phyloP scores from a whole-genome alignment of 1,140 invertebrate genomes.

The Drepana arcuata region DNA sequence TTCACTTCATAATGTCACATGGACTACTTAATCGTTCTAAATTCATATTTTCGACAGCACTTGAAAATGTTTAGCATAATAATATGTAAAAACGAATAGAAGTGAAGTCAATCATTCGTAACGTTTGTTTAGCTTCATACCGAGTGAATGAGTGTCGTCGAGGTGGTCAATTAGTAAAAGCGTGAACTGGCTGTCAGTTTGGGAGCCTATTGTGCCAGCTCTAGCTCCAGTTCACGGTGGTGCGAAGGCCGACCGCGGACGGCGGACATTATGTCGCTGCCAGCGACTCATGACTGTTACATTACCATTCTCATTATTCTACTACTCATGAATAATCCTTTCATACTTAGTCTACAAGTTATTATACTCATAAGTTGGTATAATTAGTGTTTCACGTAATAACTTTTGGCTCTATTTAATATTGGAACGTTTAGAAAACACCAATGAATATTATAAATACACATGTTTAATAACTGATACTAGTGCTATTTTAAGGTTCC shows the following conservation, averaged over 20 bases:
- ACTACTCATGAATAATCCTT: constrained; percentile 49
- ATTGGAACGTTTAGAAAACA: too few species aligned
- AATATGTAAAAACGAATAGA: too few species aligned
- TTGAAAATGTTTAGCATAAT: constrained; percentile 28
- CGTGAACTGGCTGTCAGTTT: constrained; percentile 59
- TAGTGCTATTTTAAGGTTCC: too few species aligned
- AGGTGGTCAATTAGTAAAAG: constrained; percentile 60
- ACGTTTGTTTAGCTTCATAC: constrained; percentile 40
- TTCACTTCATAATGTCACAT: too few species aligned
- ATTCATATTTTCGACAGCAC: too few species aligned
- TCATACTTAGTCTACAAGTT: too few species aligned
- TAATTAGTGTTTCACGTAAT: too few species aligned
- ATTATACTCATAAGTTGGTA: too few species aligned
- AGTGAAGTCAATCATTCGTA: constrained; percentile 45
- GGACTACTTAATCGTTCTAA: too few species aligned
- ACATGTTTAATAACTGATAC: too few species aligned
- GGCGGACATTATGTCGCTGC: constrained; percentile 36
- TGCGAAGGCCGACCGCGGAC: constrained; percentile 41
- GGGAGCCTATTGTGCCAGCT: constrained; percentile 29
- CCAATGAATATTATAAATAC: too few species aligned
- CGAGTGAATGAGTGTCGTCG: constrained; percentile 32
- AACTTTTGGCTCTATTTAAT: too few species aligned
- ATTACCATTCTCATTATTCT: constrained; percentile 54
- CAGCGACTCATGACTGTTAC: constrained; percentile 22
- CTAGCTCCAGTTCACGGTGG: constrained; percentile 31